Base-by-base conservation (phyloP, 2,113 vertebrate species). In the Lamprologus ornatipinnis region DNA sequence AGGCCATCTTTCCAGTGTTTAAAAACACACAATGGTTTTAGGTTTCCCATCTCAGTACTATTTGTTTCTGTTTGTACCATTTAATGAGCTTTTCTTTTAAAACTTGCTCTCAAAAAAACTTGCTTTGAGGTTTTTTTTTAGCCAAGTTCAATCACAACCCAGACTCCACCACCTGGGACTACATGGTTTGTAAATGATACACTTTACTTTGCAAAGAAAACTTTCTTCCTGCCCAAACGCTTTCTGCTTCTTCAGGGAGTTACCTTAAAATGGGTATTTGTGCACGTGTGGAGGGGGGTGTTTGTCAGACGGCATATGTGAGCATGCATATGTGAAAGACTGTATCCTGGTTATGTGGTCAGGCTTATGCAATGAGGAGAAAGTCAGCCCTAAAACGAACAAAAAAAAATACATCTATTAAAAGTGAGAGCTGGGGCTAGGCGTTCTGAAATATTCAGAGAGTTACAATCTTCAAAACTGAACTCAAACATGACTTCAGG, bases 361-460 rank as follows among this genome's bases (percentile, higher is more conserved):
- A 80, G 81, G 82, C 92, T 93, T 92, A 92, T 35, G 90, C 93
- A 93, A 92, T 54, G 21, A 79, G 81, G 40, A 81, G 92, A 81
- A 91, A 91, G 89, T 79, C 78, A 42, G 51, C 81, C 65, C 55
- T 14, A 85, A 80, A 88, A 83, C 37, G 53, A 93, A 87, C 75
- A 92, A 86, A 63, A 35, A 90, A 89, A 89, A 53, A 45, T 21
- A 21, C 49, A 60, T 90, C 63, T 90, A 86, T 85, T 88, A 86
- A 91, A 92, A 91, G 80, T 14, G 4, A 42, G 37, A 55, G 54
- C 13, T 51, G 78, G 31, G 47, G 81, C 68, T 40, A n/a, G 47
- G 37, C 12, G 13, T 45, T 79, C 49, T 92, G 31, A 93, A 93
- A 92, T 87, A 93, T 92, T 92, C 85, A 93, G 33, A 8, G 65